Evolutionary conservation across 2,797 vertebrate species (phyloP), one percentile per base, ranked within the genome.

Genomic region (Gallirallus australis): DNA sequence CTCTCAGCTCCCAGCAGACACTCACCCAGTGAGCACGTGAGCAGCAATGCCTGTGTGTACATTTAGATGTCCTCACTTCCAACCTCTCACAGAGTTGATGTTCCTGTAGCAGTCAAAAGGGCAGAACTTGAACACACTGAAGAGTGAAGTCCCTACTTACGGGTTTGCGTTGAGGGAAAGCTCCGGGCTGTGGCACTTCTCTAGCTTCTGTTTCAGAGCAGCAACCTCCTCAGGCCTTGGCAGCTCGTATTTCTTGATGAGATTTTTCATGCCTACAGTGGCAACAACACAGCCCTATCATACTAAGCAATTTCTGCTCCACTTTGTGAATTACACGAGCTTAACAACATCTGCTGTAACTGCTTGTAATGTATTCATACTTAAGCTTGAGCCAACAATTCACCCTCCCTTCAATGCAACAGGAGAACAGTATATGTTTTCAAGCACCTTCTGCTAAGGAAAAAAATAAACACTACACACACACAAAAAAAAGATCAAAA

Each of bases 221-320:
- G 97, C 98, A 78, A 99, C 98, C 73, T 99, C 99, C 33, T 99
- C 99, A 15, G 97, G 27, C 95, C 98, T 99, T 2, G 99, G 98
- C 82, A 98, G 97, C 69, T 99, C 99, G 0, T 99, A 99, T 85
- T 98, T 99, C 96, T 99, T 99, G 3, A 99, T 97, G 39, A 99
- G 97, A 37, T 97, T 98, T 97, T 99, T 99, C 96, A 99, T 99
- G 80, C 98, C 99, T 99, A 68, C 39, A 64, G 50, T 45, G 12
- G 11, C 89, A 90, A 91, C 45, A 91, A 18, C 70, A 92, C 15
- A 61, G 56, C 37, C 70, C 53, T 76, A 52, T 56, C 31, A 80
- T 12, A 71, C 11, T 17, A 40, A 37, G 0, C 68, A n/a, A 68
- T 19, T 89, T 71, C 30, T 89, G 16, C 28, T 79, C 42, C 64